Base-by-base conservation (phyloP, 2,113 vertebrate genomes). In the Coreoperca whiteheadi region DNA sequence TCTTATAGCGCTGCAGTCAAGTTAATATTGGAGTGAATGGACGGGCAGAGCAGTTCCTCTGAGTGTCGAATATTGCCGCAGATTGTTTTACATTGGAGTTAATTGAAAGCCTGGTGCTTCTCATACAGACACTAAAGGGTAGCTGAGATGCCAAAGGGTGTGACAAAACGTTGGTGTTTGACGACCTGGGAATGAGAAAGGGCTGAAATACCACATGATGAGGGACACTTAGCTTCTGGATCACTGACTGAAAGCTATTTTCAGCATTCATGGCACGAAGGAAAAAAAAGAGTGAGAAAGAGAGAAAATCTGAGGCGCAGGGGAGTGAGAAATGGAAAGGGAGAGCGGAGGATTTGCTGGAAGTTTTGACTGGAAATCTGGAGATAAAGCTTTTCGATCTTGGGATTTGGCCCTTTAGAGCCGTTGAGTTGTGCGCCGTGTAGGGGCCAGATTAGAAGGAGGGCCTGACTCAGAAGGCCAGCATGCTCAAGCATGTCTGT, bases 351-450 rank as follows among this genome's bases (percentile, higher is more conserved):
- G 89, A 90, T 93, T 91, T 90, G 80, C 76, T 80, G 80, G 59
- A 90, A 61, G 82, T 87, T 91, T 81, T 50, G 51, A 74, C 84
- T 76, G 74, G 54, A 86, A 90, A 92, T 85, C 82, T 86, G 69
- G n/a, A 83, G 88, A 79, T 93, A 85, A 90, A 87, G 71, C 87
- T 18, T 70, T 61, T 77, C 60, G 46, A 92, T 88, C 78, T 63
- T 68, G 72, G 87, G 82, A 87, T 89, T 90, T 89, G 84, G 87
- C 79, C 82, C 68, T 75, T 81, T 1, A 71, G 82, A 90, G 91
- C 78, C 7, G 0, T 23, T 9, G 73, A 65, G 81, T 83, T 89
- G 28, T 83, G 80, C 21, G 6, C 59, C 0, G 28, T 6, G 81
- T 20, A 28, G 83, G 79, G 77, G 73, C 81, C 72, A 73, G 89